Base-by-base conservation (phyloP, 2,888 invertebrate genomes). In the Bellardia pandia region DNA sequence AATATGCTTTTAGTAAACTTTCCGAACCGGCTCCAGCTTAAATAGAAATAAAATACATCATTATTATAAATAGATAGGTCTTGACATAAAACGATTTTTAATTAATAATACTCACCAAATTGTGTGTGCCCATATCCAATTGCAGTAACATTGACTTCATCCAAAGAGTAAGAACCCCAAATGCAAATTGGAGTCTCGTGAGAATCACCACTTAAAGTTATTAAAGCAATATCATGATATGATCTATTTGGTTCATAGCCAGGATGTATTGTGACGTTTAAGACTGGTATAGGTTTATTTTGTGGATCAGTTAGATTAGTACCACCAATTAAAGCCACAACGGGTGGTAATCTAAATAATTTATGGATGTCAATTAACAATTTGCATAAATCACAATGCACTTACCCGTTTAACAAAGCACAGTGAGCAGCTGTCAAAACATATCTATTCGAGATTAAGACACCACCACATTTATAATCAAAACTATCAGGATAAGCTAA, bases 51-150 rank as follows among this genome's bases (percentile, higher is more conserved):
- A 53, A 58, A 48, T 33, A 8, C 13, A 14, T 13, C 33, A n/a
- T 16, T 16, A 53, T 16, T n/a, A 23, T 23, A 23, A 23, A 23
- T 23, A 23, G 23, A 23, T 23, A 23, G 23, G 23, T 1, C 1
- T 23, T 23, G 5, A 14, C 7, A 58, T 30, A 56, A 56, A 23
- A 58, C 11, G 23, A 8, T 16, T 56, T 23, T 48, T 11, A 4
- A 48, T 48, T 11, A 13, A 6, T 7, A 68, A 9, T 30, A 33
- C 42, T 77, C 82, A 89, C 89, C 93, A 82, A 93, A 94, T 79
- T 91, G 90, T 0, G 94, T 93, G 90, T 93, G 94, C 7, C 96
- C 96, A 94, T 95, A 96, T 42, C 96, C 96, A 64, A 94, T 94
- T 30, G 96, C 96, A 0, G 95, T 94, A 0, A 94, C 94, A 86